These are phyloP conservation scores for Myotis planiceps DNA, from an alignment of 2,797 vertebrate species.

Conservation along the genomic window DNA sequence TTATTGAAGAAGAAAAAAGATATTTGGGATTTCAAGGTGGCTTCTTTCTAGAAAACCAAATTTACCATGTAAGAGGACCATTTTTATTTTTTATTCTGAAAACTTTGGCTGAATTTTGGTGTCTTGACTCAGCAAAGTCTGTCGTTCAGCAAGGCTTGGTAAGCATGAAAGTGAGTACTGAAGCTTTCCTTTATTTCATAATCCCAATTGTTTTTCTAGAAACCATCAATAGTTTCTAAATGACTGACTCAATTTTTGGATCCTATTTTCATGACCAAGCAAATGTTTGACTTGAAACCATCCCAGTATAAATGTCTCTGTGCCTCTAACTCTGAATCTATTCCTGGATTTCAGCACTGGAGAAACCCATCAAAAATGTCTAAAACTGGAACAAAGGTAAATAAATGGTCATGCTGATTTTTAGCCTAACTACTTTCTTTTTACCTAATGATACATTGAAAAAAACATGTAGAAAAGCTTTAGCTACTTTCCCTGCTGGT, in stretches of 20 bases:
- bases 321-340: slow-evolving; percentile 79
- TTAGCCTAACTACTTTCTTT: neutral
- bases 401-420: slow-evolving; percentile 40
- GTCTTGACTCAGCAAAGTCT: slow-evolving; percentile 87
- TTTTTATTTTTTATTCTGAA: slow-evolving; percentile 76
- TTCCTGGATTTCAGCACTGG: slow-evolving; percentile 74
- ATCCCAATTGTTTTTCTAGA: slow-evolving; percentile 96
- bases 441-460: neutral
- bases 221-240: slow-evolving; percentile 94
- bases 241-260: slow-evolving; percentile 99
- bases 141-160: slow-evolving; percentile 68
- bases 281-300: slow-evolving; percentile 90
- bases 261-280: slow-evolving; percentile 97
- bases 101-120: slow-evolving; percentile 82
- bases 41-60: neutral
- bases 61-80: neutral
- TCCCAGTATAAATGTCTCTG: slow-evolving; percentile 87
- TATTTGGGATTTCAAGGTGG: slow-evolving; percentile 18
- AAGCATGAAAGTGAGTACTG: slow-evolving; percentile 81
- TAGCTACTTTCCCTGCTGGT: neutral
- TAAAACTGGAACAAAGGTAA: slow-evolving; percentile 85
- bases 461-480: slow-evolving; percentile 3
- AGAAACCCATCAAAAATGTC: slow-evolving; percentile 84
- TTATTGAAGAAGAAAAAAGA: neutral
- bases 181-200: slow-evolving; percentile 92